phyloP scores from a whole-genome alignment of 2,113 vertebrate genomes.

The Pandion haliaetus region DNA sequence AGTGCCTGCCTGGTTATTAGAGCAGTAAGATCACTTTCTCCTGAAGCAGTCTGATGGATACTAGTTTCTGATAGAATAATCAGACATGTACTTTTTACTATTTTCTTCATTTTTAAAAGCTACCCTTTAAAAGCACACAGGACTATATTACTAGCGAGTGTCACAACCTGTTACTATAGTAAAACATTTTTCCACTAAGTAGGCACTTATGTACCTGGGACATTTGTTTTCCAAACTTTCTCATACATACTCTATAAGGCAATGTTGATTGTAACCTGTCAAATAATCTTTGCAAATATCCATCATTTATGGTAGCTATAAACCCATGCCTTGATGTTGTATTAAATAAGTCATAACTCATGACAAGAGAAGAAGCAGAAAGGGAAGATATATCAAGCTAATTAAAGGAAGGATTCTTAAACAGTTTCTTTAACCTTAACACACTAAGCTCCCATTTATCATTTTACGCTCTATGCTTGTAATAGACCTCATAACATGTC shows the following conservation, averaged over 20 bases:
- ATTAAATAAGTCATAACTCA: constrained; percentile 3
- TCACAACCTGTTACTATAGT: background rate
- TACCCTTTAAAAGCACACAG: background rate
- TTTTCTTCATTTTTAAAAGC: background rate
- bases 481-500: background rate
- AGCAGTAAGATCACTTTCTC: background rate
- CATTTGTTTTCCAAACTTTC: background rate
- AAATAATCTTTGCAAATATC: constrained; percentile 1
- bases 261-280: constrained; percentile 18
- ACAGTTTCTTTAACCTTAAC: background rate
- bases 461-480: background rate
- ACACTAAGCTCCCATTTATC: background rate
- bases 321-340: background rate
- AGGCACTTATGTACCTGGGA: background rate
- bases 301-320: background rate
- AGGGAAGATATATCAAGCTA: background rate
- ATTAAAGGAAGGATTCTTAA: constrained; percentile 22
- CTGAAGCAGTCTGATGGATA: background rate
- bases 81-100: background rate
- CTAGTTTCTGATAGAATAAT: background rate
- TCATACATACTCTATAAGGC: background rate
- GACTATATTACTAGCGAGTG: rapidly evolving
- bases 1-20: background rate
- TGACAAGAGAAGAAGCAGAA: background rate
- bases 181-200: background rate